These are phyloP conservation scores for Diadophis punctatus DNA, from an alignment of 2,113 vertebrate genomes.

Conservation along the genomic window DNA sequence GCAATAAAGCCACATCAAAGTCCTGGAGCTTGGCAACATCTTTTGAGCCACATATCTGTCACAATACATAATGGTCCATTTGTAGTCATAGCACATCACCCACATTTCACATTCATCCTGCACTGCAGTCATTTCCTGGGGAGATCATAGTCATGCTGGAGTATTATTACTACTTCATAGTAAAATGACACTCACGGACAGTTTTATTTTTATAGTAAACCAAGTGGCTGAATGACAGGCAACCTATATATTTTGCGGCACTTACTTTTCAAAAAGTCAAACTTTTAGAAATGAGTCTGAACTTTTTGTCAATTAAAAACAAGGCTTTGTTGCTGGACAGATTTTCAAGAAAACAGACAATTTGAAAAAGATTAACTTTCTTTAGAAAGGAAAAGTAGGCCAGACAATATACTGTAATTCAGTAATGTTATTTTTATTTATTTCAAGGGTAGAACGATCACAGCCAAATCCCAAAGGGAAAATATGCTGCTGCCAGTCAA, in stretches of 20 bases:
- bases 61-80: not conserved
- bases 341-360: not conserved
- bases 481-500: not conserved
- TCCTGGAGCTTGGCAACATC: not conserved
- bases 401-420: not conserved
- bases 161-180: not conserved
- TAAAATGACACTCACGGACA: not conserved
- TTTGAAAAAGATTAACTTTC: not conserved
- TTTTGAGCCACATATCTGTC: conserved; percentile 14
- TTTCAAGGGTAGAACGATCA: not conserved
- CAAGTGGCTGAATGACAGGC: not conserved
- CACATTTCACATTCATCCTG: not conserved
- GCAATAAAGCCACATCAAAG: conserved; percentile 14
- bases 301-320: not conserved
- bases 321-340: not conserved
- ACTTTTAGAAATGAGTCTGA: not conserved
- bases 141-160: not conserved
- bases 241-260: conserved; percentile 1
- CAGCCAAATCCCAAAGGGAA: not conserved
- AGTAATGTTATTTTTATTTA: not conserved
- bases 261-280: not conserved
- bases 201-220: conserved; percentile 15
- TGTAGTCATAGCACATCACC: conserved; percentile 16
- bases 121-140: not conserved
- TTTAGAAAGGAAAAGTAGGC: not conserved